Evolutionary conservation across 1,140 invertebrate genomes (phyloP).

Genomic region (Saccostrea echinata): DNA sequence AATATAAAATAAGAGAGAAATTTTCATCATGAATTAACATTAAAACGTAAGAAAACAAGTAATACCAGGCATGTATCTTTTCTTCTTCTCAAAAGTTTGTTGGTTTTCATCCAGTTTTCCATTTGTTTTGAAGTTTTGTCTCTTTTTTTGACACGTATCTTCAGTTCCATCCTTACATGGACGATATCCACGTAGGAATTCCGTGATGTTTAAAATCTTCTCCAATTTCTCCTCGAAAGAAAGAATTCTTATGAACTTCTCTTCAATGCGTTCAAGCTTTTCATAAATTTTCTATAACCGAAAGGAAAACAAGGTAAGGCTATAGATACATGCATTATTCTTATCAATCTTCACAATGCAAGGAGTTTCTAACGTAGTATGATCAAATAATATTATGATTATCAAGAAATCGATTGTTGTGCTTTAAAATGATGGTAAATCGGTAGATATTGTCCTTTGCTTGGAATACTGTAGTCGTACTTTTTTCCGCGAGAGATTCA

Average conservation of each 20-base stretch:
- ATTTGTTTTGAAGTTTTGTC: background rate
- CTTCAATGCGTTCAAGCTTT: background rate
- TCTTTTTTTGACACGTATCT: background rate
- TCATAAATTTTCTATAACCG: background rate
- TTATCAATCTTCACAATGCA: too few relatives aligned
- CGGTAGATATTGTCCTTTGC: too few relatives aligned
- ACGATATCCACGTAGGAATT: background rate
- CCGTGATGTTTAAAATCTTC: background rate
- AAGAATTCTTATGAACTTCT: background rate
- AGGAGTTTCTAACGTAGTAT: too few relatives aligned
- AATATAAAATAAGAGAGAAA: background rate
- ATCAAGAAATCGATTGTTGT: too few relatives aligned
- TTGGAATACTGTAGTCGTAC: too few relatives aligned
- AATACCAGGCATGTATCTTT: background rate
- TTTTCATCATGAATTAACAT: background rate
- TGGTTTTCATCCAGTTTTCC: background rate
- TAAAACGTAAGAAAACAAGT: background rate
- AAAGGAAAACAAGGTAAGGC: background rate
- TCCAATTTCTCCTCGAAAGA: conserved; percentile 6
- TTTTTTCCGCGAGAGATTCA: too few relatives aligned
- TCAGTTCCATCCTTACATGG: background rate
- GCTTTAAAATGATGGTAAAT: too few relatives aligned
- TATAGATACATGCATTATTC: too few relatives aligned
- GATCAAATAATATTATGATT: too few relatives aligned
- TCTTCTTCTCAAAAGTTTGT: background rate